Evolutionary conservation across 2,797 vertebrate species (phyloP).

Genomic region (Pelobates cultripes): DNA sequence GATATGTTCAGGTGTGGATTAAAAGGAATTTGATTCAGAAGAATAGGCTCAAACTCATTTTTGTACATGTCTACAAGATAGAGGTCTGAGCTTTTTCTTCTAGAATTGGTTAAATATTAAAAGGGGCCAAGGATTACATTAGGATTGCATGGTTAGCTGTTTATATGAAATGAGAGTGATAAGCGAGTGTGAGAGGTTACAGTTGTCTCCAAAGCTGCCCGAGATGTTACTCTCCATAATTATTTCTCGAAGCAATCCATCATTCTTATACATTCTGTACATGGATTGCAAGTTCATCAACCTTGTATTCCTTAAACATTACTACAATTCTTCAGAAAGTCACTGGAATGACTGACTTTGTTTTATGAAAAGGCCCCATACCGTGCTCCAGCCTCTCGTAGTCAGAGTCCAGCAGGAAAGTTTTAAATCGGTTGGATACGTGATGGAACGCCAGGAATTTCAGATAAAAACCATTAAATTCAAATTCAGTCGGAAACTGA

Average conservation of each 20-base stretch:
- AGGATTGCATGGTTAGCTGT: too few relatives aligned
- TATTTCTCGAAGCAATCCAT: neutral
- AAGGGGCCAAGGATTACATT: too few relatives aligned
- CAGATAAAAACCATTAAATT: conserved; percentile 98
- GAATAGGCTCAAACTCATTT: too few relatives aligned
- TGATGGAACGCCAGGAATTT: conserved; percentile 98
- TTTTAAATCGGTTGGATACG: conserved; percentile 96
- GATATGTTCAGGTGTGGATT: too few relatives aligned
- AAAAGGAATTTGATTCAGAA: too few relatives aligned
- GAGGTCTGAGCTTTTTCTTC: too few relatives aligned
- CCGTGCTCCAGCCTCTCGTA: conserved; percentile 96
- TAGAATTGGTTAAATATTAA: too few relatives aligned
- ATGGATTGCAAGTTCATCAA: conserved; percentile 31
- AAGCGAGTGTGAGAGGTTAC: too few relatives aligned
- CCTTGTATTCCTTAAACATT: conserved; percentile 40
- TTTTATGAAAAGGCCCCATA: conserved; percentile 64
- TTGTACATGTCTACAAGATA: too few relatives aligned
- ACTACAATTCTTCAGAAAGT: neutral
- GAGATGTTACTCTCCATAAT: too few relatives aligned
- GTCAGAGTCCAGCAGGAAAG: conserved; percentile 98
- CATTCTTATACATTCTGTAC: conserved; percentile 18
- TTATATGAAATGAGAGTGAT: too few relatives aligned
- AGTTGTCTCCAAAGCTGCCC: too few relatives aligned
- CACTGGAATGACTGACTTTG: neutral
- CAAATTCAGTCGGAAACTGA: conserved; percentile 95